A percentile compares a stretch with the other conserved stretches of the same genome.
Evolutionary conservation across 2,888 invertebrate species (phyloP).

Genomic region (Endotricha flammealis): DNA sequence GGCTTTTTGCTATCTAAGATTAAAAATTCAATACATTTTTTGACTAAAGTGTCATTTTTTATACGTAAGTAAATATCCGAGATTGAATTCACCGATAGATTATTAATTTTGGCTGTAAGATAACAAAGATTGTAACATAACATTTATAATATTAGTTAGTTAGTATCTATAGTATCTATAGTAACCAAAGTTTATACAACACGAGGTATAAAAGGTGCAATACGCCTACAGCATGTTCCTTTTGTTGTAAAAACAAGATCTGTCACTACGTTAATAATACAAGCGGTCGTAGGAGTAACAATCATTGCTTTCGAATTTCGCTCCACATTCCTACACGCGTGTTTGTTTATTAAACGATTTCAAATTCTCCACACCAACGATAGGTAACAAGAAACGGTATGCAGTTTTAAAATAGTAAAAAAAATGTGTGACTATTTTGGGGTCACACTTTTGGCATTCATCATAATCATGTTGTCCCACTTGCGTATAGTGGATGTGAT

Average conservation of each 20-base stretch:
- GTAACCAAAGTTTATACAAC: too few relatives aligned
- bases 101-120: too few relatives aligned
- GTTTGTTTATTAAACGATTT: constrained; percentile 47
- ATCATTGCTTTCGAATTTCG: constrained; percentile 49
- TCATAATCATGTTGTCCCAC: constrained; percentile 27
- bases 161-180: too few relatives aligned
- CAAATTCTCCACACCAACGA: constrained; percentile 23
- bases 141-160: too few relatives aligned
- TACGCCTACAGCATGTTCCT: too few relatives aligned
- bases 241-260: constrained; percentile 3
- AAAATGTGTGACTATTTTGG: constrained; percentile 30
- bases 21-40: too few relatives aligned
- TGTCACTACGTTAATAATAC: constrained; percentile 20
- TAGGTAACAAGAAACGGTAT: constrained; percentile 37
- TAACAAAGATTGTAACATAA: too few relatives aligned
- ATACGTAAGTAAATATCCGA: too few relatives aligned
- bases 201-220: too few relatives aligned
- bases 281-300: constrained; percentile 28
- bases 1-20: too few relatives aligned
- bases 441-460: constrained; percentile 34
- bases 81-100: too few relatives aligned
- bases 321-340: constrained; percentile 52
- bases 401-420: constrained; percentile 35
- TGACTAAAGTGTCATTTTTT: too few relatives aligned
- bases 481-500: constrained; percentile 17